phyloP scores from a whole-genome alignment of 2,888 invertebrate species.

The Iphiclides podalirius region DNA sequence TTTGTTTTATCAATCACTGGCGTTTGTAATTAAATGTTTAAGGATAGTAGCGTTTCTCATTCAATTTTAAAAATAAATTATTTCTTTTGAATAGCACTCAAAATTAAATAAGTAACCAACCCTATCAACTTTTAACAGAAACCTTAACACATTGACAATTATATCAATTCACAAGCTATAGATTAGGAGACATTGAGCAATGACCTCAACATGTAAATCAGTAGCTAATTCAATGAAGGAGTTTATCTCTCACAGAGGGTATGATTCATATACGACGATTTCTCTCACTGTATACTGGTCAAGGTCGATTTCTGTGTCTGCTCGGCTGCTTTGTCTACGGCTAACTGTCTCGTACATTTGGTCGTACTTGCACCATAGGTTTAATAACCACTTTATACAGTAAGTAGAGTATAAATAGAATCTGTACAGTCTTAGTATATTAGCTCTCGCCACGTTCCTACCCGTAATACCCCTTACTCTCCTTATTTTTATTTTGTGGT shows the following conservation, averaged over 20 bases:
- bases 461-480: too few species aligned
- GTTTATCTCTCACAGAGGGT: slow-evolving; percentile 30
- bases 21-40: too few species aligned
- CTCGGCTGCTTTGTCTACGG: slow-evolving; percentile 19
- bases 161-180: too few species aligned
- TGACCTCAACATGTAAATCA: slow-evolving; percentile 17
- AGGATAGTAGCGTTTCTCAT: too few species aligned
- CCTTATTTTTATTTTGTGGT: not conserved
- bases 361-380: slow-evolving; percentile 26
- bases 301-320: slow-evolving; percentile 54
- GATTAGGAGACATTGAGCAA: slow-evolving; percentile 12
- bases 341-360: slow-evolving; percentile 35
- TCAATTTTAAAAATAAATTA: too few species aligned
- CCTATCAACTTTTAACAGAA: too few species aligned
- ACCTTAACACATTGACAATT: too few species aligned
- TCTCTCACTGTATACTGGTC: slow-evolving; percentile 63
- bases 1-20: too few species aligned
- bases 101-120: too few species aligned
- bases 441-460: not conserved
- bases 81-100: too few species aligned
- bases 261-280: slow-evolving; percentile 65
- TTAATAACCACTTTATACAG: slow-evolving; percentile 32
- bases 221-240: slow-evolving; percentile 35
- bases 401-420: slow-evolving; percentile 30
- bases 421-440: slow-evolving; percentile 21